Percentiles rank a stretch among this genome's conserved stretches.
These are phyloP conservation scores for Dugesia japonica DNA, from an alignment of 2,888 invertebrate genomes.

Conservation along the genomic window DNA sequence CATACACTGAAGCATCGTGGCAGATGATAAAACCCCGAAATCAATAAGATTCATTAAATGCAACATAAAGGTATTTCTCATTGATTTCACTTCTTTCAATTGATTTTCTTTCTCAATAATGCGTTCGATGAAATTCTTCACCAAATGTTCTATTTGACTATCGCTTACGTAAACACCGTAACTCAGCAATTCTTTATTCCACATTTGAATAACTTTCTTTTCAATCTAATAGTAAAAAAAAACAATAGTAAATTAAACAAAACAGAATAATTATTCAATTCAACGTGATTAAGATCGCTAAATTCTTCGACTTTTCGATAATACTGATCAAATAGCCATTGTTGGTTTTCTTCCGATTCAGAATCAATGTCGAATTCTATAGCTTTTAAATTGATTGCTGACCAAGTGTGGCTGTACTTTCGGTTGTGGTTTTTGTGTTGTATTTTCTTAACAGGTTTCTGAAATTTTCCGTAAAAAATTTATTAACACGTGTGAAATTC, in stretches of 20 bases:
- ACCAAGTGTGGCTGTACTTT: background rate
- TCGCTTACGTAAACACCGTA: conserved; percentile 28
- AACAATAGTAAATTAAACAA: background rate
- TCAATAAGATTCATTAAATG: conserved; percentile 34
- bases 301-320: conserved; percentile 67
- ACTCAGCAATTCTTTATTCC: conserved; percentile 64
- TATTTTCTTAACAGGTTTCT: background rate
- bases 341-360: conserved; percentile 69
- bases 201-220: conserved; percentile 92
- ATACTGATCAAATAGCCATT: conserved; percentile 60
- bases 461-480: too few relatives aligned
- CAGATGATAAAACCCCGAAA: conserved; percentile 24
- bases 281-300: conserved; percentile 81
- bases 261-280: background rate
- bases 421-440: background rate
- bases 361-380: conserved; percentile 80
- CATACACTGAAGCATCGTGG: background rate
- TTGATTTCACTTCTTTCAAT: conserved; percentile 21
- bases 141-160: conserved; percentile 23
- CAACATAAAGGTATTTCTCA: conserved; percentile 32
- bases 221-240: conserved; percentile 55
- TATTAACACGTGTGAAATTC: too few relatives aligned
- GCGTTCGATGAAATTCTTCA: conserved; percentile 12
- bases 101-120: background rate
- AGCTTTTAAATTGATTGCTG: background rate